phyloP scores from a whole-genome alignment of 2,797 vertebrate genomes.

The Salmo trutta region DNA sequence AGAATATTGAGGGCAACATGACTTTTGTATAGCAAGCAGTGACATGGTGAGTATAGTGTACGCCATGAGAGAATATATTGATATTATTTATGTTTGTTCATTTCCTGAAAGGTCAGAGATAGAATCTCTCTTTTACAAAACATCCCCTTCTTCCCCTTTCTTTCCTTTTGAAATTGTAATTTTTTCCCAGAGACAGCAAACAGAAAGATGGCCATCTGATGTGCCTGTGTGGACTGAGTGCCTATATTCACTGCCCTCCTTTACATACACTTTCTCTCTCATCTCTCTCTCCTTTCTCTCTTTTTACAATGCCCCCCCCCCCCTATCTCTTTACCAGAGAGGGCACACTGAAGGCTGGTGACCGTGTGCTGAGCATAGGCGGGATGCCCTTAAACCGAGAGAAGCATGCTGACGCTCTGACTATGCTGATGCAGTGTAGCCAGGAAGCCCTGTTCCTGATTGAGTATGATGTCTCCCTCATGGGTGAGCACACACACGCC shows the following conservation, averaged over 20 bases:
- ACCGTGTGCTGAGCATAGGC: constrained; percentile 91
- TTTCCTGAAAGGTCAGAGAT: constrained; percentile 38
- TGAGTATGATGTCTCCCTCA: constrained; percentile 92
- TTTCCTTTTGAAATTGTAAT: not conserved
- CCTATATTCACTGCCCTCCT: not conserved
- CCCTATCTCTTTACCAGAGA: constrained; percentile 74
- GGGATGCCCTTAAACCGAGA: constrained; percentile 89
- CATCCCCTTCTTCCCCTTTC: not conserved
- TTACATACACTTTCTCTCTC: not conserved
- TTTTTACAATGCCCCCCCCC: not conserved
- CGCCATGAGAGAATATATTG: not conserved
- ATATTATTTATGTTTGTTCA: constrained; percentile 50
- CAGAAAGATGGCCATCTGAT: not conserved
- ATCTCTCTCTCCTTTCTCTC: not conserved
- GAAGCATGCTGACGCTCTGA: constrained; percentile 88
- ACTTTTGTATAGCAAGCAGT: not conserved
- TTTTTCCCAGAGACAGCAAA: not conserved
- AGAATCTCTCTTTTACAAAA: not conserved
- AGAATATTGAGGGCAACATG: constrained; percentile 15
- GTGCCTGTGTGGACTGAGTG: not conserved
- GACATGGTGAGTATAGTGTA: constrained; percentile 18
- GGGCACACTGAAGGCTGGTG: constrained; percentile 89
- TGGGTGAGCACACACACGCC: constrained; percentile 81
- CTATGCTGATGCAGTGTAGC: constrained; percentile 87
- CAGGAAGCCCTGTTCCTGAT: constrained; percentile 95